Conservation (phyloP, 2,888 invertebrate genomes). For the Nymphalis polychloros region DNA sequence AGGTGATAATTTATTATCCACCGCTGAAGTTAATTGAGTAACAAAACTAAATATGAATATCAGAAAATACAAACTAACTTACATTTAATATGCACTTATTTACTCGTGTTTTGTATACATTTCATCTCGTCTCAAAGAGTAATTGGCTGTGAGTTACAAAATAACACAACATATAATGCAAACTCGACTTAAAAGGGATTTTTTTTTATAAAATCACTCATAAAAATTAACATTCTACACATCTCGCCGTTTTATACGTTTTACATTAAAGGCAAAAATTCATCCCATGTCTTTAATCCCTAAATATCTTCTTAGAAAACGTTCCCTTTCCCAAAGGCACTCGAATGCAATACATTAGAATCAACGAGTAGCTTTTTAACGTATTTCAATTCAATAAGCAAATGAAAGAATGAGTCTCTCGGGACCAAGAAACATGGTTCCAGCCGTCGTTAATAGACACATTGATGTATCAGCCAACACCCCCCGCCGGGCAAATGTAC, state of each 20-base stretch:
- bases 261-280: not conserved
- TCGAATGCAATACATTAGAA: constrained; percentile 48
- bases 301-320: constrained; percentile 12
- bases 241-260: not conserved
- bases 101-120: not conserved
- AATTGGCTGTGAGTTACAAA: not conserved
- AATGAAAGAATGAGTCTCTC: constrained; percentile 56
- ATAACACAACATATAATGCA: not conserved
- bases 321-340: constrained; percentile 8
- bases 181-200: not conserved
- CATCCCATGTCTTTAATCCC: constrained; percentile 9
- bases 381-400: constrained; percentile 56
- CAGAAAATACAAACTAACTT: constrained; percentile 7
- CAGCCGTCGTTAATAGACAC: constrained; percentile 64
- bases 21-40: constrained; percentile 16
- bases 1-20: constrained; percentile 22
- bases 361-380: constrained; percentile 52
- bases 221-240: not conserved
- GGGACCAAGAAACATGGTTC: constrained; percentile 42
- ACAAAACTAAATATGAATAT: constrained; percentile 2
- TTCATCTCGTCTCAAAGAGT: not conserved
- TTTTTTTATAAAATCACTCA: not conserved
- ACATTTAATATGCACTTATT: constrained; percentile 1
- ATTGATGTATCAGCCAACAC: constrained; percentile 65
- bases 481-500: constrained; percentile 36